Evolutionary conservation across 2,888 invertebrate genomes (phyloP), one percentile per base, ranked within the genome.

Genomic region (Orthosia gothica): DNA sequence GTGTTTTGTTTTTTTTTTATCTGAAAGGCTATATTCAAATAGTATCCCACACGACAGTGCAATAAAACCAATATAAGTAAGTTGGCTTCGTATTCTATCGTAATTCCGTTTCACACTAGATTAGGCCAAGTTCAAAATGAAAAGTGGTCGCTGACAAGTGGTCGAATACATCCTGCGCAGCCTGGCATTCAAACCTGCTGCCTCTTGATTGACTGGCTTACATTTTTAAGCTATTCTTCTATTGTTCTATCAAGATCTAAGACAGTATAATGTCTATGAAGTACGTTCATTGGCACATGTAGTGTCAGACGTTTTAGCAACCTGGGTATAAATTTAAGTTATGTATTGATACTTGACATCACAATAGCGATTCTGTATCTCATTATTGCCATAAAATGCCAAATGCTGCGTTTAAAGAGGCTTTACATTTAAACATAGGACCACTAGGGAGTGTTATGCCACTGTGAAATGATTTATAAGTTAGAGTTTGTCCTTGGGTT

Each of bases 291-390:
- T 54, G 40, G 12, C 76, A 40, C 45, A 32, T 23, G 26, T 13
- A 20, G 26, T 40, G 23, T n/a, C 59, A 59, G 26, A 15, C 7
- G 54, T 3, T 55, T 49, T n/a, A 23, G 63, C n/a, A 47, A 12
- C 16, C 54, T 55, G 11, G n/a, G n/a, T 63, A 16, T 40, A 9
- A 23, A 3, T 23, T 55, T 26, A 58, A 40, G 45, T 45, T 20
- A 74, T 15, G n/a, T 57, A 65, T 76, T 74, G 15, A 65, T 40
- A 57, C 0, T 45, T 65, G 76, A 76, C 76, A 76, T 20, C 49
- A 66, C 49, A 74, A 74, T 74, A 58, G 77, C 45, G 20, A 5
- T 57, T 18, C 26, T 32, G 45, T 50, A 58, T 67, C 26, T 74
- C 23, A 57, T 74, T 57, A 64, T 57, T 18, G 5, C 26, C n/a